Evolutionary conservation across 2,113 vertebrate genomes (phyloP).

Genomic region (Megaceryle torquata): DNA sequence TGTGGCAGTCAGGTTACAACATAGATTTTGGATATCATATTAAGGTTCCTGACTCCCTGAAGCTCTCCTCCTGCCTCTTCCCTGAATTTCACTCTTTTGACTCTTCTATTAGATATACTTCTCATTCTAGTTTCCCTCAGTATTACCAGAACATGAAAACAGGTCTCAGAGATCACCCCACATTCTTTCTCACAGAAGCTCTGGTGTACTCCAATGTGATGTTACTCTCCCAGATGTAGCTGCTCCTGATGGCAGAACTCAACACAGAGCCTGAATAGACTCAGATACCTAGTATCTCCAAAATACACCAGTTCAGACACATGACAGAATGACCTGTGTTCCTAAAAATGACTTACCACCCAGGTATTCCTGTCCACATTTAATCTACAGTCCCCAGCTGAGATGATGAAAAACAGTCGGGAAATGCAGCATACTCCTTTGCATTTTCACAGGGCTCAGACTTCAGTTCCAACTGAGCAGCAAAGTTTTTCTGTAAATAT

Average conservation of each 20-base stretch:
- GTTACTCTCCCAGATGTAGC: not conserved
- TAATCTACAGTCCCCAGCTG: not conserved
- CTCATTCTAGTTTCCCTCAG: not conserved
- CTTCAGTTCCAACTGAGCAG: not conserved
- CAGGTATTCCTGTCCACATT: not conserved
- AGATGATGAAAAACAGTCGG: not conserved
- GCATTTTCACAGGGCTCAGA: not conserved
- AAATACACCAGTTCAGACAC: not conserved
- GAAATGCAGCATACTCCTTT: not conserved
- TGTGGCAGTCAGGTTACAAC: not conserved
- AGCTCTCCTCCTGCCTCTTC: not conserved
- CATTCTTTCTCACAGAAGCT: not conserved
- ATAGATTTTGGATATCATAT: not conserved
- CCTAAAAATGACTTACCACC: not conserved
- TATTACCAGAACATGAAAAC: not conserved
- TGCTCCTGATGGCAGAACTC: not conserved
- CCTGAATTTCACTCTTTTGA: not conserved
- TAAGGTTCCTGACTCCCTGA: not conserved
- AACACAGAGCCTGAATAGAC: not conserved
- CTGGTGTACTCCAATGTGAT: fast-evolving
- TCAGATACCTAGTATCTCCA: not conserved
- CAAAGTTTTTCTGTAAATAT: not conserved
- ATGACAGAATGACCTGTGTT: not conserved
- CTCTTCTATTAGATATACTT: not conserved
- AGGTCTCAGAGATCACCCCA: not conserved